Conservation (phyloP, 2,797 vertebrate genomes). For the Cygnus olor region DNA sequence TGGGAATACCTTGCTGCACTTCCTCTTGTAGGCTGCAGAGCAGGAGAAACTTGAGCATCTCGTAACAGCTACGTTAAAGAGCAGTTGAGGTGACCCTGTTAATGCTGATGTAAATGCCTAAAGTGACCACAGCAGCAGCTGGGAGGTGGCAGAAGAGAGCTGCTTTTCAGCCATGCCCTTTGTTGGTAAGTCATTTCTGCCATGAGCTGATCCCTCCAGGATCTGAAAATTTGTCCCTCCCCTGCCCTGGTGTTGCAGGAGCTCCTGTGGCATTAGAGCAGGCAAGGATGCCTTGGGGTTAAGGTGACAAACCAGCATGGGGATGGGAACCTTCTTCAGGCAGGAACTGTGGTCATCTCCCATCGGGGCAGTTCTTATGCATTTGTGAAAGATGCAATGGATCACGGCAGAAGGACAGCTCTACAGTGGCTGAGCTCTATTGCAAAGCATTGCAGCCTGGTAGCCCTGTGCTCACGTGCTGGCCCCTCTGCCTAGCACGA, state of each 20-base stretch:
- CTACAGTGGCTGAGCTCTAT: rapidly evolving
- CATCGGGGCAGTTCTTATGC: rapidly evolving
- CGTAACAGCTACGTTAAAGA: rapidly evolving
- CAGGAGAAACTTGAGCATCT: neutral
- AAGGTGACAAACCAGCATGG: neutral
- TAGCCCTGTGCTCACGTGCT: neutral
- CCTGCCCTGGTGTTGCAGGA: neutral
- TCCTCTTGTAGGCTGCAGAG: neutral
- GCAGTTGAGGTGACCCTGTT: rapidly evolving
- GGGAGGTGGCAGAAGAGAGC: neutral
- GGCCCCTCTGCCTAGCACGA: rapidly evolving
- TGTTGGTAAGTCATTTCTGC: neutral
- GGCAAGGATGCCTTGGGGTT: neutral
- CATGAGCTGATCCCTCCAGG: neutral
- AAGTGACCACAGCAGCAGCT: rapidly evolving
- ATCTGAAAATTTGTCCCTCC: neutral
- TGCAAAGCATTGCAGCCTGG: rapidly evolving
- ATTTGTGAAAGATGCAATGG: rapidly evolving
- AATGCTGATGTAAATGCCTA: neutral
- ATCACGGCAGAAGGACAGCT: neutral
- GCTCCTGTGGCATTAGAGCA: neutral
- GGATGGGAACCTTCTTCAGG: rapidly evolving
- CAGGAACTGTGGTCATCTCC: neutral
- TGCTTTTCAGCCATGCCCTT: neutral
- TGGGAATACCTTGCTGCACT: neutral